Evolutionary conservation across 2,888 invertebrate genomes (phyloP), one percentile per base, ranked within the genome.

Genomic region (Scaptomyza cyrtandrae): DNA sequence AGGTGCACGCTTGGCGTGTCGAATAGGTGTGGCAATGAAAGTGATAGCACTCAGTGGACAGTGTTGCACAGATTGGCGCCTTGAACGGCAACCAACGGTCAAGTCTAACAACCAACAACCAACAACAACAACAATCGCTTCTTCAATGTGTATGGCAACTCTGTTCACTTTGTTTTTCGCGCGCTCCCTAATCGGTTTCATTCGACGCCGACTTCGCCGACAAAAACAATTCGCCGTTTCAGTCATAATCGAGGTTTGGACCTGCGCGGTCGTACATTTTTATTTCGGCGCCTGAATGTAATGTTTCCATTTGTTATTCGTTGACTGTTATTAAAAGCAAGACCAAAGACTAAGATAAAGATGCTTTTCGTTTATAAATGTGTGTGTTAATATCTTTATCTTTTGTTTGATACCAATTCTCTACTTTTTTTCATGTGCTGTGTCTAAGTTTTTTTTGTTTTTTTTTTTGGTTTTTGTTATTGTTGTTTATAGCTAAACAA

Each of bases 221-320:
- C 33, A 6, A 45, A 58, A 52, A 49, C 59, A 85, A 71, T 82
- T 79, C 69, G 86, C 80, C 87, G 87, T 72, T 74, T 74, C 71
- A 87, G 88, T 82, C 79, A 45, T 61, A 86, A 74, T 71, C 75
- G 64, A 86, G 71, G 81, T 80, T 78, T 78, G 68, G 71, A 62
- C 62, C 62, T 79, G 55, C 57, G 59, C 76, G 88, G 81, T 78
- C 24, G 82, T 75, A 60, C 14, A 33, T 49, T 46, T 58, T 44
- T 56, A 44, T 3, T 63, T 57, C 29, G 43, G 31, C 53, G 41
- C 39, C 29, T 49, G 31, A 24, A 9, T 58, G 59, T 29, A 35
- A 43, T 53, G 33, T 52, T 33, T 58, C 33, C 57, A 55, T 48
- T 71, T 24, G 29, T 41, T 48, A 41, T 24, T 33, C 19, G 69